These are phyloP conservation scores for Cephus sareptanus DNA, from an alignment of 2,888 invertebrate species.

Conservation along the genomic window DNA sequence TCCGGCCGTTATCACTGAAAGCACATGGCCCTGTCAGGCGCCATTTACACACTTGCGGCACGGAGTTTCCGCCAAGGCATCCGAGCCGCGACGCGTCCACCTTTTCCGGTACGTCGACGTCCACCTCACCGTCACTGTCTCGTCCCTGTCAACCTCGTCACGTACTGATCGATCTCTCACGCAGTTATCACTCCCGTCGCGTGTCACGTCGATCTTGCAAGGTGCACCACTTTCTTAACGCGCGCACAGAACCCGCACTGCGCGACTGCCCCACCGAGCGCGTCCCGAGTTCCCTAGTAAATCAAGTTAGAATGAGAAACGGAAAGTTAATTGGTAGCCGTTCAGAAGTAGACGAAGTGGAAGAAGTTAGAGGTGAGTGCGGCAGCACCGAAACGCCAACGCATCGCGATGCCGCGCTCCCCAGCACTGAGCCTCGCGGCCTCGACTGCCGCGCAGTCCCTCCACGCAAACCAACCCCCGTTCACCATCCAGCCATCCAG, in stretches of 20 bases:
- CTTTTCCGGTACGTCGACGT: background rate
- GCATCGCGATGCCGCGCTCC: slow-evolving; percentile 63
- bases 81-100: background rate
- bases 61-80: background rate
- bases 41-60: slow-evolving; percentile 38
- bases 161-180: background rate
- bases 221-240: background rate
- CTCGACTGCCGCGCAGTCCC: slow-evolving; percentile 64
- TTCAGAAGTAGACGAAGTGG: slow-evolving; percentile 11
- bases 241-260: background rate
- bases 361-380: slow-evolving; percentile 38
- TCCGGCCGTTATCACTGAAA: slow-evolving; percentile 26
- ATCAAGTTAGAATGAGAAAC: background rate
- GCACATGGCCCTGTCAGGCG: slow-evolving; percentile 57
- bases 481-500: slow-evolving; percentile 38
- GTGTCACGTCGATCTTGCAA: background rate
- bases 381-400: slow-evolving; percentile 55
- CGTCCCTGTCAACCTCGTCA: background rate
- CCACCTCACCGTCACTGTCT: background rate
- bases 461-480: slow-evolving; percentile 61
- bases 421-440: slow-evolving; percentile 64
- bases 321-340: slow-evolving; percentile 19
- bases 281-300: background rate
- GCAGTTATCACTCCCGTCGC: background rate
- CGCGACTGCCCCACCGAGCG: background rate